Percentiles rank a stretch among this genome's conserved stretches.
Conservation (phyloP, 2,797 vertebrate species). For the Trachurus trachurus region DNA sequence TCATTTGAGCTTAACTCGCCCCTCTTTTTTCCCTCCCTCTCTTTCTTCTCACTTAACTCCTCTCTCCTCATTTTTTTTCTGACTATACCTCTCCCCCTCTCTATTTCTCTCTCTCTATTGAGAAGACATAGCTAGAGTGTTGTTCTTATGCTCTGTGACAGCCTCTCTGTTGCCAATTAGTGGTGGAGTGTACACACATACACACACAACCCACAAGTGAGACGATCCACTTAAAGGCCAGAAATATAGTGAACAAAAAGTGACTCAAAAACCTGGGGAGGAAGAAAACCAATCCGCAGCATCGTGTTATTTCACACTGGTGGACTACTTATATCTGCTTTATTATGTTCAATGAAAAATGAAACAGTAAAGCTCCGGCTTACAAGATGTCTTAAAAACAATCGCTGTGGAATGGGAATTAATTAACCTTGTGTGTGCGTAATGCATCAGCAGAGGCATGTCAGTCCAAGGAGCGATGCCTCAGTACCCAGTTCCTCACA, state of each 20-base stretch:
- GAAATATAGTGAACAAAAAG: conserved; percentile 53
- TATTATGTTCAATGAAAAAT: neutral
- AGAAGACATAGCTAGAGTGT: conserved; percentile 72
- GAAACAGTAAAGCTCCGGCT: neutral
- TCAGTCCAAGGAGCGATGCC: neutral
- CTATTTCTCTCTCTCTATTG: conserved; percentile 62
- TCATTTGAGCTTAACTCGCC: conserved; percentile 25
- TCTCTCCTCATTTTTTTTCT: conserved; percentile 3
- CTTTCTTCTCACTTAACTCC: neutral
- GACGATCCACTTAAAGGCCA: conserved; percentile 66
- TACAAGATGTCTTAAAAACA: too few relatives aligned
- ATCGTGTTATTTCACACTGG: neutral
- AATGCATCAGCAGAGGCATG: neutral
- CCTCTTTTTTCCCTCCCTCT: neutral
- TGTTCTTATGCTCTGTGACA: conserved; percentile 68
- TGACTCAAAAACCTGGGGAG: neutral
- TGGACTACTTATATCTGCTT: neutral
- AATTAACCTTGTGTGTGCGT: neutral
- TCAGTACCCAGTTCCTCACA: too few relatives aligned
- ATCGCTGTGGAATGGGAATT: neutral
- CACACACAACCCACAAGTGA: conserved; percentile 75
- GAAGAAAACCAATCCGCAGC: neutral
- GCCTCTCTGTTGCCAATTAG: conserved; percentile 82
- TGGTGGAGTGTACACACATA: conserved; percentile 46
- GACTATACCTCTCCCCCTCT: neutral